Conservation (phyloP, 53 echinoderm and acorn worm genomes). For the Actinopyga echinites region DNA sequence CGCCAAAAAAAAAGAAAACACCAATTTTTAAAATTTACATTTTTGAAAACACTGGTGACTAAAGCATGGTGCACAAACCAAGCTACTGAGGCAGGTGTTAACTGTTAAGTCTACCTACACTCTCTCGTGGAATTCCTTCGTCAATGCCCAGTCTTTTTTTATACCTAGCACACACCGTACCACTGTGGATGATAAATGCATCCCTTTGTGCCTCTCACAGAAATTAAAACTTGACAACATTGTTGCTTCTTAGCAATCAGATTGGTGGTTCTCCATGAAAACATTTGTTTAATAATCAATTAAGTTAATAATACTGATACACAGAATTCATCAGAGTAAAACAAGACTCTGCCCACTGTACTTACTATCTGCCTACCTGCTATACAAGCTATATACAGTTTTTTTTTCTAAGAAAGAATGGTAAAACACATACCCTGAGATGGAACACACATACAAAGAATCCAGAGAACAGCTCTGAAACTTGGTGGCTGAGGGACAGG, state of each 20-base stretch:
- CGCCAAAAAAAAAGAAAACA: too few species aligned
- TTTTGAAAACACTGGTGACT: too few species aligned
- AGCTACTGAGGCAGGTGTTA: too few species aligned
- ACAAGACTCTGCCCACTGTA: not conserved
- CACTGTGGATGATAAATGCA: not conserved
- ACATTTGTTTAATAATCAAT: slow-evolving; percentile 5
- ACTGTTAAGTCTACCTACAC: too few species aligned
- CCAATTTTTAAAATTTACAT: too few species aligned
- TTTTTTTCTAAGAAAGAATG: slow-evolving; percentile 28
- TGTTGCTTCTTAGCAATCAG: slow-evolving; percentile 5
- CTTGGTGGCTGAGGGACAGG: too few species aligned
- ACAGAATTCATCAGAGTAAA: slow-evolving; percentile 5
- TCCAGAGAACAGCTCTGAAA: too few species aligned
- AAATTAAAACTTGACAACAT: not conserved
- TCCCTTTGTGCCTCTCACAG: slow-evolving; percentile 17
- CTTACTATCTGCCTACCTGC: not conserved
- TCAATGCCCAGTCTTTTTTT: slow-evolving; percentile 2
- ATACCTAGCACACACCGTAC: slow-evolving; percentile 20
- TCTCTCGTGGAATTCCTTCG: not conserved
- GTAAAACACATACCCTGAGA: slow-evolving; percentile 41
- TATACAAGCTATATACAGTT: slow-evolving; percentile 8
- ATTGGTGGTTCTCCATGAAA: slow-evolving; percentile 18
- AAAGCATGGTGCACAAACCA: too few species aligned
- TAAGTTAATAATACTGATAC: slow-evolving; percentile 41
- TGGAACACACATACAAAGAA: slow-evolving; percentile 16